Evolutionary conservation across 2,113 vertebrate species (phyloP).

Genomic region (Sturnus vulgaris): DNA sequence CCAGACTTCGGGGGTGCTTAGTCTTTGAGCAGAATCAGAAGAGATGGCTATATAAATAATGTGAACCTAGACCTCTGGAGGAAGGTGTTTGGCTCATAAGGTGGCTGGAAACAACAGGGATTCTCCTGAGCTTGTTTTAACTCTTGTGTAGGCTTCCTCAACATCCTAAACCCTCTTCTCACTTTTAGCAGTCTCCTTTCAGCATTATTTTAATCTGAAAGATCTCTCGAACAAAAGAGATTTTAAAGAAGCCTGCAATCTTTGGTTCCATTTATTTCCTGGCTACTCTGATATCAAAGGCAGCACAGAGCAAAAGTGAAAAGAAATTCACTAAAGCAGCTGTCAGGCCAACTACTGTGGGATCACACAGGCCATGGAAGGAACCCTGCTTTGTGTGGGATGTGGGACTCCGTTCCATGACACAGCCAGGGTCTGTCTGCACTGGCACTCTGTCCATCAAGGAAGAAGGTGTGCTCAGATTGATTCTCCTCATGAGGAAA

Average conservation of each 20-base stretch:
- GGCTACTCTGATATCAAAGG: not conserved
- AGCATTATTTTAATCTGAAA: constrained; percentile 11
- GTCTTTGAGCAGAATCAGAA: not conserved
- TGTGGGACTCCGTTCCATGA: accelerated
- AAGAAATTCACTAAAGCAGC: not conserved
- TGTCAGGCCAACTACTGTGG: not conserved
- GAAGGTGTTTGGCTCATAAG: not conserved
- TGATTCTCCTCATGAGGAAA: not conserved
- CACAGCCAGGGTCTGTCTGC: not conserved
- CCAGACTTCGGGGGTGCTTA: not conserved
- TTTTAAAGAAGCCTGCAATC: not conserved
- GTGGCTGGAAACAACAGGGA: not conserved
- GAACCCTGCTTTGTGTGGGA: not conserved
- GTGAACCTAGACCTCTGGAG: not conserved
- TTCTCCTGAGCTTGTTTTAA: not conserved
- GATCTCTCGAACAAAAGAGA: not conserved
- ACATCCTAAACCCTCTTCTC: not conserved
- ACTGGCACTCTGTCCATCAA: not conserved
- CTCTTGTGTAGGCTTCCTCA: not conserved
- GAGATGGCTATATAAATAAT: not conserved
- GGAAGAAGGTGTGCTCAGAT: not conserved
- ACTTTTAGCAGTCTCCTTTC: not conserved
- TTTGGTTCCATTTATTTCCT: constrained; percentile 19
- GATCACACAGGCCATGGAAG: not conserved
- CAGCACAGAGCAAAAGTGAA: not conserved